Conservation (phyloP, 2,888 invertebrate species). For the Leptura quadrifasciata region DNA sequence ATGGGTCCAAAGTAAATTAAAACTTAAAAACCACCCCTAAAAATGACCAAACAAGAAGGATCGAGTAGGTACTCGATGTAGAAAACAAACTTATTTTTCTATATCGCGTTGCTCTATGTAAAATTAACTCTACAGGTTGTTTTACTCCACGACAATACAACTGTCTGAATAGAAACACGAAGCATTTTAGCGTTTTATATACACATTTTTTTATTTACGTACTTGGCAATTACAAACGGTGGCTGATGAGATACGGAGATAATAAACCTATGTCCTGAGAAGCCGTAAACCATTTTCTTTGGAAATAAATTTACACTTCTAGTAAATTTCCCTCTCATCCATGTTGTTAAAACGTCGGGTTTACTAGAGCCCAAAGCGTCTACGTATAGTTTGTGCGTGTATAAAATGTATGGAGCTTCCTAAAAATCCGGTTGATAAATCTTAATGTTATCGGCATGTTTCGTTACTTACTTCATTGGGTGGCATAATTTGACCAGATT, state of each 20-base stretch:
- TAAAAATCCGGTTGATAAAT: slow-evolving; percentile 64
- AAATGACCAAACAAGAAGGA: too few relatives aligned
- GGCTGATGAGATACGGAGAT: slow-evolving; percentile 84
- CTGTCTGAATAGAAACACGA: too few relatives aligned
- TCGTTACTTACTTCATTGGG: slow-evolving; percentile 61
- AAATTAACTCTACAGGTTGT: too few relatives aligned
- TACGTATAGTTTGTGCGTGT: slow-evolving; percentile 83
- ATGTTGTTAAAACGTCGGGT: slow-evolving; percentile 82
- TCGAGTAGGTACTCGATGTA: too few relatives aligned
- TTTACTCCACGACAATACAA: too few relatives aligned
- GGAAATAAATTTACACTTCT: slow-evolving; percentile 82
- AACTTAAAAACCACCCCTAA: too few relatives aligned
- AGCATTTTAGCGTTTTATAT: too few relatives aligned
- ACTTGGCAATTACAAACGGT: slow-evolving; percentile 84
- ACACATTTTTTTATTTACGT: slow-evolving; percentile 53
- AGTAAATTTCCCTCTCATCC: slow-evolving; percentile 80
- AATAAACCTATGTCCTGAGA: slow-evolving; percentile 84
- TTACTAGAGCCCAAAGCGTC: slow-evolving; percentile 85
- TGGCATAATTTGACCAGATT: slow-evolving; percentile 76
- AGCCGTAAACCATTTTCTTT: slow-evolving; percentile 80
- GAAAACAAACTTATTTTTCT: too few relatives aligned
- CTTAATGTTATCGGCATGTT: neutral
- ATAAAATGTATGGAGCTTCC: slow-evolving; percentile 84
- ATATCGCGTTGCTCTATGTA: too few relatives aligned
- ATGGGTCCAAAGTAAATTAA: too few relatives aligned